Conservation (phyloP, 53 echinoderm and acorn worm genomes). For the Antedon mediterranea region DNA sequence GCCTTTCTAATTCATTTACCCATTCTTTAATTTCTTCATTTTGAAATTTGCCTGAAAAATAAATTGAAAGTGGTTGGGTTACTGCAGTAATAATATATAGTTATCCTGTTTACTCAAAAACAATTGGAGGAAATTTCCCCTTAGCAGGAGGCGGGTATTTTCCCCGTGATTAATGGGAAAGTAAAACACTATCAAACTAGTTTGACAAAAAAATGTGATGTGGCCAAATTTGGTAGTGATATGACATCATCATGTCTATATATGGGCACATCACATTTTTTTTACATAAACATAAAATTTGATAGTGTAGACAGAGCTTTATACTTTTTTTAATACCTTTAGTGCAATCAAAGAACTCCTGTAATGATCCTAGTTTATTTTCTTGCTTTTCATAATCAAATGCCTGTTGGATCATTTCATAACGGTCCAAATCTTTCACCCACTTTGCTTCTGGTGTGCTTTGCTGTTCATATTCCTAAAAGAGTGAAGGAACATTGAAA, state of each 20-base stretch:
- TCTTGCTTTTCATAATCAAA: conserved; percentile 67
- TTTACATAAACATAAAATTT: no score
- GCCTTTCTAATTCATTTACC: conserved; percentile 47
- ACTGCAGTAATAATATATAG: neutral
- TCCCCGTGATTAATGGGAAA: no score
- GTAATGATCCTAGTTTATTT: conserved; percentile 34
- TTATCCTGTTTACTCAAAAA: neutral
- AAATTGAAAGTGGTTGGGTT: neutral
- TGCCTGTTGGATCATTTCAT: conserved; percentile 88
- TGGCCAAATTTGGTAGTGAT: no score
- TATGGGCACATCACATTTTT: no score
- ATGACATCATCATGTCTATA: no score
- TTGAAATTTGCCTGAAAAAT: conserved; percentile 48
- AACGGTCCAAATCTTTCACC: conserved; percentile 81
- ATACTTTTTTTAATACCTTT: conserved; percentile 50
- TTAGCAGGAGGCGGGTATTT: no score
- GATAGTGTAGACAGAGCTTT: no score
- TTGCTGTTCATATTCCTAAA: conserved; percentile 67
- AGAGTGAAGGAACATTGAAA: no score
- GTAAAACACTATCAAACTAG: no score
- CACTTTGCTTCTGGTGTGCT: conserved; percentile 50
- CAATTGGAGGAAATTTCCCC: neutral
- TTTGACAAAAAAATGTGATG: no score
- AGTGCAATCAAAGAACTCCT: conserved; percentile 74
- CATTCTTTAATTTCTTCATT: conserved; percentile 58